These are phyloP conservation scores for Actinernus sp. DNA, from an alignment of 92 coral and sea anemone species.

Conservation along the genomic window DNA sequence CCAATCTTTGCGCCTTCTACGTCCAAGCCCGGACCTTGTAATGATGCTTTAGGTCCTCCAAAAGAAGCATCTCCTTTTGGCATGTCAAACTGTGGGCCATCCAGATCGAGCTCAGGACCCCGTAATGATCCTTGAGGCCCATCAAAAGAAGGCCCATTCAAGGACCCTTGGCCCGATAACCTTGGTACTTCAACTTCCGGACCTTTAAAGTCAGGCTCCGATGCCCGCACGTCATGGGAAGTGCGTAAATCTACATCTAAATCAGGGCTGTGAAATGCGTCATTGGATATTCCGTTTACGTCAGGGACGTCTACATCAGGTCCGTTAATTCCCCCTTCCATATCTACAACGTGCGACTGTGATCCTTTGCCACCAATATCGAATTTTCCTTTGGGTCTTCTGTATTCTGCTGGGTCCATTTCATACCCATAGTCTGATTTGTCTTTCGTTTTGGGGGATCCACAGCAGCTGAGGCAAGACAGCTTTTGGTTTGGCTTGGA, in stretches of 20 bases:
- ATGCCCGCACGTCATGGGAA: slow-evolving; percentile 4
- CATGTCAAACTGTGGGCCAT: slow-evolving; percentile 1
- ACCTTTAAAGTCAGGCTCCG: not conserved
- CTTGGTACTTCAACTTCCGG: slow-evolving; percentile 6
- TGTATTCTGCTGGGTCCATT: slow-evolving; percentile 7
- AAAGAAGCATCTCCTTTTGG: slow-evolving; percentile 3
- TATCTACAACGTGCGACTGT: slow-evolving; percentile 29
- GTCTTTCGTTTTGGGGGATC: slow-evolving; percentile 33
- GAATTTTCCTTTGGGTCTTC: not conserved
- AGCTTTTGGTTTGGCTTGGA: slow-evolving; percentile 4
- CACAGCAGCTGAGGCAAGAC: slow-evolving; percentile 31
- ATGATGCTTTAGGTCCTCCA: not conserved
- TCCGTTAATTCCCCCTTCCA: slow-evolving; percentile 26
- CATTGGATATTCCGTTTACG: not conserved
- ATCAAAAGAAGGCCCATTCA: not conserved
- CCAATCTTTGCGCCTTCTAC: not conserved
- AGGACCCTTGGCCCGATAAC: not conserved
- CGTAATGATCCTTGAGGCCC: not conserved
- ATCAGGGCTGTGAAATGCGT: not conserved
- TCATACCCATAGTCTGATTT: slow-evolving; percentile 30
- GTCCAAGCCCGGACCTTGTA: not conserved
- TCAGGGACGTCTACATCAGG: slow-evolving; percentile 17
- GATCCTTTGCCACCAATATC: slow-evolving; percentile 12
- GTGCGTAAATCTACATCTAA: slow-evolving; percentile 11
- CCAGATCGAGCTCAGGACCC: not conserved